Conservation (phyloP, 2,113 vertebrate genomes). For the Upupa epops region DNA sequence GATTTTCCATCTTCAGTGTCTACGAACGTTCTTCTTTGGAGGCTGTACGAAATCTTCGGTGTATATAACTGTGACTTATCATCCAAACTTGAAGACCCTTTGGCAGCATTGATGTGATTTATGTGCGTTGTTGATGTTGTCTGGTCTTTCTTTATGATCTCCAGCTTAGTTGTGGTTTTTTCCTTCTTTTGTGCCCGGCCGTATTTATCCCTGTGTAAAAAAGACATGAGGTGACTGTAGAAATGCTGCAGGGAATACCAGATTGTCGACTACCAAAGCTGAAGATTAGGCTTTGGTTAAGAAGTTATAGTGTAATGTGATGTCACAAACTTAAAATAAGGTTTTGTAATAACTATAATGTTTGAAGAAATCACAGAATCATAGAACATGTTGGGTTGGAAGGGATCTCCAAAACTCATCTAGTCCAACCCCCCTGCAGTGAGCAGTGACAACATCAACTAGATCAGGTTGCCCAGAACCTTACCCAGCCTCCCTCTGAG, state of each 20-base stretch:
- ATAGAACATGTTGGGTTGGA: too few species aligned
- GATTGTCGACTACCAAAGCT: neutral
- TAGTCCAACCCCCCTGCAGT: too few species aligned
- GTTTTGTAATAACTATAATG: neutral
- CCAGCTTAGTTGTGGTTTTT: constrained; percentile 81
- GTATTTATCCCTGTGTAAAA: constrained; percentile 75
- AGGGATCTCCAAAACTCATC: too few species aligned
- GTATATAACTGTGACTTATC: constrained; percentile 78
- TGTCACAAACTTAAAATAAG: neutral
- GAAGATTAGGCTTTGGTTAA: neutral
- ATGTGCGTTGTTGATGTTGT: constrained; percentile 93
- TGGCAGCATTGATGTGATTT: constrained; percentile 73
- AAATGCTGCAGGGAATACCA: neutral
- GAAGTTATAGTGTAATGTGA: neutral
- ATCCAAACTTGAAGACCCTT: constrained; percentile 69
- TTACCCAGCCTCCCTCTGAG: too few species aligned
- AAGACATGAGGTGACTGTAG: neutral
- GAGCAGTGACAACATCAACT: too few species aligned
- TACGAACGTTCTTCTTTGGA: constrained; percentile 72
- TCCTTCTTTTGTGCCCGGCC: constrained; percentile 76
- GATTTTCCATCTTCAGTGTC: constrained; percentile 76
- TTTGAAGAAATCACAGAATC: neutral
- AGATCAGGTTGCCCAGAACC: too few species aligned
- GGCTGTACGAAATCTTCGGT: constrained; percentile 70
- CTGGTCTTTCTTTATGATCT: constrained; percentile 90